Evolutionary conservation across 2,888 invertebrate species (phyloP), one percentile per base, ranked within the genome.

Genomic region (Stenodema calcarata): DNA sequence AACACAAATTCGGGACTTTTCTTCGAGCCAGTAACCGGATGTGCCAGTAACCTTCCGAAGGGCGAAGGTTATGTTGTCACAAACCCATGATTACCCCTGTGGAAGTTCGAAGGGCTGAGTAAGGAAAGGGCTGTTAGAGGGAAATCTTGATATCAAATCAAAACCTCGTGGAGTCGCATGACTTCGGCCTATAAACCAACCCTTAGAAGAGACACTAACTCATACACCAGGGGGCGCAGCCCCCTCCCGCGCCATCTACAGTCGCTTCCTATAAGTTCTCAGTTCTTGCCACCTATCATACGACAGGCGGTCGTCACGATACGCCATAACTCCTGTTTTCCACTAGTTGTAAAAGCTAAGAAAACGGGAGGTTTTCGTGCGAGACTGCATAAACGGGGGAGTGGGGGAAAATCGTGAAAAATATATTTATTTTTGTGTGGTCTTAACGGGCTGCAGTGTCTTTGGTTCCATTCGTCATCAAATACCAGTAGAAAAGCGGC

Each of bases 121-220:
- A 62, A 11, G 42, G 42, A 78, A 44, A 44, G 76, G 23, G 42
- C 27, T 23, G 42, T 35, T 16, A 23, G 42, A 42, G 18, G 78
- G 44, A 62, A 82, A 82, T 82, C 82, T 82, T 82, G 82, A 82
- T 82, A 82, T 82, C 82, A 82, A 82, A 82, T 82, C 82, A 82
- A 82, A 28, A 82, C 62, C 35, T 50, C 16, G 30, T 27, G 70
- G 30, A 27, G 69, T 82, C 82, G 82, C 82, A 82, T 82, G 82
- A 41, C 82, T 82, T 23, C 12, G 23, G 70, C 23, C 82, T 82
- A 82, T 82, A 82, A 82, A 82, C 62, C 82, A 82, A 82, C 82
- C 82, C 82, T 82, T 82, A 62, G 82, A 82, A 82, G 82, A 82
- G 82, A 82, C 82, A 82, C 82, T 82, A 82, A 82, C 82, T 82